Conservation (phyloP, 92 coral and sea anemone genomes). For the Palythoa heliodiscus region DNA sequence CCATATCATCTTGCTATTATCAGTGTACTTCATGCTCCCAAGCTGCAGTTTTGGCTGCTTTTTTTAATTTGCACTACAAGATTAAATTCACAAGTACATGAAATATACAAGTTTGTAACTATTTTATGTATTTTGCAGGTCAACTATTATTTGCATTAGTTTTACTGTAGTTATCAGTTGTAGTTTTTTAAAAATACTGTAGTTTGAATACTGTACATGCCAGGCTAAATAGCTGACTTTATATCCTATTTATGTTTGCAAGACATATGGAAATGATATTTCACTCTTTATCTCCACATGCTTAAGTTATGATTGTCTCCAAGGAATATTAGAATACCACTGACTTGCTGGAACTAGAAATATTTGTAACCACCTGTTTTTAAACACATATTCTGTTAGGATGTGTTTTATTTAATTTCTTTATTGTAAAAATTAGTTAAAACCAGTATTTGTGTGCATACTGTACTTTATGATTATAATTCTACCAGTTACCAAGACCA, state of each 20-base stretch:
- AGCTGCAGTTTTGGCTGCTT: no score
- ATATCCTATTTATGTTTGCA: conserved; percentile 4
- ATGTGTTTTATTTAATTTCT: not conserved
- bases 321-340: not conserved
- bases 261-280: conserved; percentile 38
- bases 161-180: no score
- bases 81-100: no score
- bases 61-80: no score
- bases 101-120: no score
- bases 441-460: not conserved
- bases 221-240: no score
- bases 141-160: no score
- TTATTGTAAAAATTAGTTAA: not conserved
- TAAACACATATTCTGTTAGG: not conserved
- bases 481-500: not conserved
- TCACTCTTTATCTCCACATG: conserved; percentile 12
- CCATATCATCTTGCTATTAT: no score
- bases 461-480: not conserved
- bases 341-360: conserved; percentile 6
- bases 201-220: no score
- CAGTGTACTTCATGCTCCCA: no score
- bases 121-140: no score
- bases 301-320: not conserved
- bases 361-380: not conserved
- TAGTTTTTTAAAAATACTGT: no score